These are phyloP conservation scores for Oscheius sp. DNA, from an alignment of 2,888 invertebrate species.

Conservation along the genomic window DNA sequence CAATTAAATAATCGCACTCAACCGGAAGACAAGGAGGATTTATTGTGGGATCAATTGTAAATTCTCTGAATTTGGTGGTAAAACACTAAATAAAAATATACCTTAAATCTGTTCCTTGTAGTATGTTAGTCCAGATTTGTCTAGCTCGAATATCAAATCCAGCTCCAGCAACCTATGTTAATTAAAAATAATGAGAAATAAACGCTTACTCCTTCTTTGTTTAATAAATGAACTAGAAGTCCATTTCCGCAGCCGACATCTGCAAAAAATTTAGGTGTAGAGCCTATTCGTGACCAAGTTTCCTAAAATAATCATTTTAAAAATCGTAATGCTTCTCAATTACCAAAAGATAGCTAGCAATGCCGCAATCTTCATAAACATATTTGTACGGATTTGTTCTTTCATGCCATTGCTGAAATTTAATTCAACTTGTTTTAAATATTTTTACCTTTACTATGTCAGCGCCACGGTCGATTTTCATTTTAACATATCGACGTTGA, in stretches of 20 bases:
- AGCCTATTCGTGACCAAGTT: constrained; percentile 31
- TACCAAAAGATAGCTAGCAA: constrained; percentile 83
- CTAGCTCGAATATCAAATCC: constrained; percentile 75
- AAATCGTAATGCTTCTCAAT: background rate
- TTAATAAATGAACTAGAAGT: constrained; percentile 61
- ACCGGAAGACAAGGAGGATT: constrained; percentile 36
- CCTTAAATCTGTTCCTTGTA: constrained; percentile 35
- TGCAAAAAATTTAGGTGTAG: constrained; percentile 77
- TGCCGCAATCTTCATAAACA: constrained; percentile 94
- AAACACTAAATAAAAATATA: background rate
- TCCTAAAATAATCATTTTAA: constrained; percentile 36
- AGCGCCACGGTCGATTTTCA: background rate
- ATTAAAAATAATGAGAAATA: background rate
- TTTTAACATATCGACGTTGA: constrained; percentile 31
- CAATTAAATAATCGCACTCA: constrained; percentile 78
- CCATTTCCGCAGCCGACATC: constrained; percentile 99
- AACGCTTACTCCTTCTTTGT: constrained; percentile 35
- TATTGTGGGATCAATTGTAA: constrained; percentile 49
- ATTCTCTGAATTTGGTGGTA: constrained; percentile 34
- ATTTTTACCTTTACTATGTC: no score
- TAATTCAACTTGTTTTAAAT: constrained; percentile 29
- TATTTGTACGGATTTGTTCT: constrained; percentile 91
- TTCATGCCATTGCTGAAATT: constrained; percentile 84
- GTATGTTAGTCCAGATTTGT: constrained; percentile 82
- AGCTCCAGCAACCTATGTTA: constrained; percentile 35